Percentiles rank a stretch among this genome's conserved stretches.
phyloP scores from a whole-genome alignment of 2,113 vertebrate genomes.

The Pelecanus crispus region DNA sequence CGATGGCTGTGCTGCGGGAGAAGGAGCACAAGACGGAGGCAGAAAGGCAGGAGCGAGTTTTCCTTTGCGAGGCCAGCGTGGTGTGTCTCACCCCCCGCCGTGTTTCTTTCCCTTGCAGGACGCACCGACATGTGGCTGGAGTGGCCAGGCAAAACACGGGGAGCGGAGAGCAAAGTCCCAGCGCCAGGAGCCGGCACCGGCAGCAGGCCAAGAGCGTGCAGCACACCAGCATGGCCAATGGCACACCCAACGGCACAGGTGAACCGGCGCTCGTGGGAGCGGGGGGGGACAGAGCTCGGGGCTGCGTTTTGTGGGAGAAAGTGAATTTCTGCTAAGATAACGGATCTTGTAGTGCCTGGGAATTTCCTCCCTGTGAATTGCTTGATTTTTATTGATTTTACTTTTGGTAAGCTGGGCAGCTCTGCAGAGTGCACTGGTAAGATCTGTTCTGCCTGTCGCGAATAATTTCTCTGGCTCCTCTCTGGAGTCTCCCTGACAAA shows the following conservation, averaged over 20 bases:
- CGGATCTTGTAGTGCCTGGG: background rate
- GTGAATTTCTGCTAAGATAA: background rate
- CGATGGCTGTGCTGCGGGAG: rapidly evolving
- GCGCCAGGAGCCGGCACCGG: conserved; percentile 55
- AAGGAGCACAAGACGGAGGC: rapidly evolving
- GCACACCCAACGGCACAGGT: conserved; percentile 59
- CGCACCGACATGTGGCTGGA: conserved; percentile 65
- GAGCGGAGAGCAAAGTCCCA: conserved; percentile 66
- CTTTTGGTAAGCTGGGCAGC: background rate
- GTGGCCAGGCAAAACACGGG: conserved; percentile 54
- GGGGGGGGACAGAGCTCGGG: background rate
- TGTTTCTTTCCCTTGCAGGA: conserved; percentile 59
- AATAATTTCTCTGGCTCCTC: background rate
- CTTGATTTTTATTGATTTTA: background rate
- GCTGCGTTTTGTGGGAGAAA: background rate
- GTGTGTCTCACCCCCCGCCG: rapidly evolving
- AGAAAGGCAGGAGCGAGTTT: background rate
- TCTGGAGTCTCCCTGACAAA: background rate
- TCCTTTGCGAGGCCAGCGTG: background rate
- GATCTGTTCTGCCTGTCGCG: background rate
- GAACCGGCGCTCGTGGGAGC: rapidly evolving
- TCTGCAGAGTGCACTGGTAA: rapidly evolving
- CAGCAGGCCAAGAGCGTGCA: conserved; percentile 66
- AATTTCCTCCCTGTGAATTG: background rate
- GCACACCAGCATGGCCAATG: conserved; percentile 26